Conservation (phyloP, 2,113 vertebrate genomes). For the Macroglossus sobrinus region DNA sequence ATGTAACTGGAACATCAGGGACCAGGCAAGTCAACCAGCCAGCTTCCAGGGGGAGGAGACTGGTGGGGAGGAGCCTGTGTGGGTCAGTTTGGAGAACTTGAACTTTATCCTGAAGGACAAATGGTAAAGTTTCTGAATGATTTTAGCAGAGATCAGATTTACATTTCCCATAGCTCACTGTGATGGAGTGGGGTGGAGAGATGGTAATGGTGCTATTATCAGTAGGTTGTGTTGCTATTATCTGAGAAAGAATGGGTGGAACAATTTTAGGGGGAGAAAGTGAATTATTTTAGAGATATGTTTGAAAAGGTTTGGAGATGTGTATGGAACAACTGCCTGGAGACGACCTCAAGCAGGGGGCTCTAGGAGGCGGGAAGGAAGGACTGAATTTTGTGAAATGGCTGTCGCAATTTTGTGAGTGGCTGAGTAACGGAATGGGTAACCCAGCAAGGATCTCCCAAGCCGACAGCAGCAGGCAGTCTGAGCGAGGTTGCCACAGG, state of each 20-base stretch:
- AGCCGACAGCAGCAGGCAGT: too few relatives aligned
- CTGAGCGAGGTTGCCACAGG: not conserved
- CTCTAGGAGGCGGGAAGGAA: not conserved
- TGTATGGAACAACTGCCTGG: not conserved
- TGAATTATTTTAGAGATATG: not conserved
- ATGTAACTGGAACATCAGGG: not conserved
- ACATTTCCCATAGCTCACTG: not conserved
- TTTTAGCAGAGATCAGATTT: not conserved
- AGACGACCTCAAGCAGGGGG: not conserved
- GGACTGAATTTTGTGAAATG: not conserved
- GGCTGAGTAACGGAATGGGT: not conserved
- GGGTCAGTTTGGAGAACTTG: not conserved
- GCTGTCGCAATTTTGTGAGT: not conserved
- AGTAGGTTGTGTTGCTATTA: not conserved
- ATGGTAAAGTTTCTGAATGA: not conserved
- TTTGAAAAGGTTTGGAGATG: not conserved
- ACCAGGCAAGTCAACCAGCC: not conserved
- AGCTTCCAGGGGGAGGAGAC: not conserved
- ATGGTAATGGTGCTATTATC: not conserved
- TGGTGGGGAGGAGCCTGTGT: not conserved
- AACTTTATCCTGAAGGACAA: not conserved
- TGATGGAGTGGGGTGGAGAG: not conserved
- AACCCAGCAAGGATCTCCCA: not conserved
- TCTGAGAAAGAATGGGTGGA: not conserved
- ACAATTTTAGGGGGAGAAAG: not conserved